These are phyloP conservation scores for Spialia ferax DNA, from an alignment of 2,888 invertebrate genomes.

Conservation along the genomic window DNA sequence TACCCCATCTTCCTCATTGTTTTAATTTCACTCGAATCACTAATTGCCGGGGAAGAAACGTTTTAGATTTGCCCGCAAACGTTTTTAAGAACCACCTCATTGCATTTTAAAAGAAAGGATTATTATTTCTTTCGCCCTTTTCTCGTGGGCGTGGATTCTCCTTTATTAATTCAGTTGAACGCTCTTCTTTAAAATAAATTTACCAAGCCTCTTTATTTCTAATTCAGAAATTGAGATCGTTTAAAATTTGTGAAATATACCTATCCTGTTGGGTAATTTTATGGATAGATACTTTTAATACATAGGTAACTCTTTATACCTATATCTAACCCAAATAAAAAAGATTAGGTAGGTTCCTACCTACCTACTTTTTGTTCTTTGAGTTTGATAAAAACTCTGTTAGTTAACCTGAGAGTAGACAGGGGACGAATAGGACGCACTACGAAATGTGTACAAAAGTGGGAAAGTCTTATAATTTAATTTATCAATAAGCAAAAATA, in stretches of 20 bases:
- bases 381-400: too few relatives aligned
- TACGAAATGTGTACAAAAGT: too few relatives aligned
- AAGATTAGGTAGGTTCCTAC: too few relatives aligned
- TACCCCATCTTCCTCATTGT: constrained; percentile 71
- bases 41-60: constrained; percentile 80
- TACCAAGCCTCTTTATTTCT: constrained; percentile 22
- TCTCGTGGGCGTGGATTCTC: constrained; percentile 63
- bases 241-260: constrained; percentile 12
- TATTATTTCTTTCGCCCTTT: constrained; percentile 79
- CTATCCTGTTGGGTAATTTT: background rate
- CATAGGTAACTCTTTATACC: too few relatives aligned
- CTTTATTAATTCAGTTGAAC: constrained; percentile 78
- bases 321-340: too few relatives aligned
- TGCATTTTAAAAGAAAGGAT: constrained; percentile 86
- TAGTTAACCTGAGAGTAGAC: background rate
- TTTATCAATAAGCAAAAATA: too few relatives aligned
- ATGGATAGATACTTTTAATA: background rate
- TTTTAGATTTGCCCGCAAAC: constrained; percentile 82
- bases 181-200: constrained; percentile 50
- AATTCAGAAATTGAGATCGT: constrained; percentile 33
- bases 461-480: too few relatives aligned
- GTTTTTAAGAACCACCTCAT: constrained; percentile 84
- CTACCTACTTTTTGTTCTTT: too few relatives aligned
- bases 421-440: background rate
- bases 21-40: constrained; percentile 81